Conservation (phyloP, 2,888 invertebrate genomes). For the Lottia gigantea region DNA sequence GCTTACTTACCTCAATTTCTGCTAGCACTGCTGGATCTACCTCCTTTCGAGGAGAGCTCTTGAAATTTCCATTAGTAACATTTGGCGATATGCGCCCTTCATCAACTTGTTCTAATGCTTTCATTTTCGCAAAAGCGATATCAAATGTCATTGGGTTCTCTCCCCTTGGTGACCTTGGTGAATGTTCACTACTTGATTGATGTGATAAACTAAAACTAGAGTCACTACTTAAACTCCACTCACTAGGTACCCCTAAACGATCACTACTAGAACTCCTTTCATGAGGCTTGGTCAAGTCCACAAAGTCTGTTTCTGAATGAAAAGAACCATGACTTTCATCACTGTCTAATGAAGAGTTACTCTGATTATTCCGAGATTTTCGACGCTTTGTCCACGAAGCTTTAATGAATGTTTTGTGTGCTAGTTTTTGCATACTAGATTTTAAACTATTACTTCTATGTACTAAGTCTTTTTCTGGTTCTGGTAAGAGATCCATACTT, state of each 20-base stretch:
- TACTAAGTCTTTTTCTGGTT: conserved; percentile 18
- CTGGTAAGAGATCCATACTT: conserved; percentile 6
- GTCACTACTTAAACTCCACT: conserved; percentile 4
- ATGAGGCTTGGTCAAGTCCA: not conserved
- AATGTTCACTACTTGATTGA: conserved; percentile 9
- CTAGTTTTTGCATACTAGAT: conserved; percentile 48
- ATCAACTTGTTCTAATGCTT: not conserved
- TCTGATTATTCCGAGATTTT: conserved; percentile 18
- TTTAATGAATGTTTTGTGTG: conserved; percentile 47
- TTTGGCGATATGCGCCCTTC: not conserved
- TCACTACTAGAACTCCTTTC: not conserved
- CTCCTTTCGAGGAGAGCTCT: conserved; percentile 40
- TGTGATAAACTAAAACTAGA: conserved; percentile 5
- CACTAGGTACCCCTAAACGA: not conserved
- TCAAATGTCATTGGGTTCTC: conserved; percentile 4
- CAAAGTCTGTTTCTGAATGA: not conserved
- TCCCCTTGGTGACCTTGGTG: not conserved
- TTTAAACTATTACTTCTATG: conserved; percentile 40
- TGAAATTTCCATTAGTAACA: conserved; percentile 10
- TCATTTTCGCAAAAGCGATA: not conserved
- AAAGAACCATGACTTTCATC: conserved; percentile 5
- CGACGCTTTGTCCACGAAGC: conserved; percentile 37
- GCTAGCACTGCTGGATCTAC: conserved; percentile 53
- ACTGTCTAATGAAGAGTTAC: conserved; percentile 2
- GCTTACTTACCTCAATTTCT: conserved; percentile 52